Evolutionary conservation across 2,888 invertebrate species (phyloP), one percentile per base, ranked within the genome.

Genomic region (Mythimna albipuncta): DNA sequence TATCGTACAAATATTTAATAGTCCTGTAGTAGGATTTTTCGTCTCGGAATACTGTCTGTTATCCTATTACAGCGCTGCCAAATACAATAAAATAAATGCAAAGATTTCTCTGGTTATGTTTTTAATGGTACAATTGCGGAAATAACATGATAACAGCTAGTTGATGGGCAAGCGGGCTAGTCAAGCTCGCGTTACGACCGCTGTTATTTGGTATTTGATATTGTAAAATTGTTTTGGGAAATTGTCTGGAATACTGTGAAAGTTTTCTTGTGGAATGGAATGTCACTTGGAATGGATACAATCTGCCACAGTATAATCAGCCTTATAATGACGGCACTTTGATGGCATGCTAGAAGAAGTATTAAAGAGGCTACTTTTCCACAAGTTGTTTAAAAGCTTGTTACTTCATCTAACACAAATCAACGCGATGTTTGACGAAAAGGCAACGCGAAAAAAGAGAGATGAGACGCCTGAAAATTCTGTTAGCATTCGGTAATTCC

Each of bases 61-160:
- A 41, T 41, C 10, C 11, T 44, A 38, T 54, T 32, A 69, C 16
- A 72, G 35, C 19, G 57, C 38, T 69, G 63, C 68, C 65, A 75
- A 81, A 70, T 68, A 38, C 38, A n/a, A 38, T 32, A 32, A 7
- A 13, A 44, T 69, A 62, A 59, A 59, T 47, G 54, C 19, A 32
- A 47, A 68, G 59, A 64, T 72, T 72, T 61, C 19, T 26, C n/a
- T 50, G 32, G 64, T 81, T 69, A 38, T 59, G 52, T 38, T 54
- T 59, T 63, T 44, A 78, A 64, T 63, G 44, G 58, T 54, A 41
- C 63, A 55, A 52, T 70, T 63, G 67, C 10, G 32, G 64, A 9
- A 65, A 71, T 71, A 81, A 82, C 78, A 65, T 67, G 73, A 73
- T 68, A 73, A 73, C 70, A 47, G 58, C 10, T 19, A 11, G 19